A percentile compares a stretch with the other conserved stretches of the same genome.
These are phyloP conservation scores for Ciconia nigra DNA, from an alignment of 2,797 vertebrate genomes.

Conservation along the genomic window DNA sequence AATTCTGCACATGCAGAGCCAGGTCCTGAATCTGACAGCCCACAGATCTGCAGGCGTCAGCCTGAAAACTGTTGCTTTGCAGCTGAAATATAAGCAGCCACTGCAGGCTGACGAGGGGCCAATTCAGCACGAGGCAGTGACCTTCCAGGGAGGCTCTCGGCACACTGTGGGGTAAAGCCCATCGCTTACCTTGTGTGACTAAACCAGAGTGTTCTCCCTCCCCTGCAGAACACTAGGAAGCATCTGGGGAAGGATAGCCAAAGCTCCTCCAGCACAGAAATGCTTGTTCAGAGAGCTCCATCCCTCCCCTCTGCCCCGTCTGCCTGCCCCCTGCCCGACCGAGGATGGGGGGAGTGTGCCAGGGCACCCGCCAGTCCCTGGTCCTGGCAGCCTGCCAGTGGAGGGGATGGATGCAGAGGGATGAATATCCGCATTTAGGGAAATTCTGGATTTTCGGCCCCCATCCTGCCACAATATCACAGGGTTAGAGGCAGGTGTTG, in stretches of 20 bases:
- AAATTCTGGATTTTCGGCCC: background rate
- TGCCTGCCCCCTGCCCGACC: background rate
- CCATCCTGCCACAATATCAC: background rate
- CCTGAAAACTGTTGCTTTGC: constrained; percentile 3
- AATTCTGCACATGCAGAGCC: background rate
- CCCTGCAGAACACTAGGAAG: background rate
- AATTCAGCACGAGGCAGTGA: background rate
- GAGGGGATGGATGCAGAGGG: background rate
- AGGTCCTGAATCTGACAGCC: background rate
- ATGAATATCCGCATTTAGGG: background rate
- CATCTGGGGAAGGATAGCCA: background rate
- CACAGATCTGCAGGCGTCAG: background rate
- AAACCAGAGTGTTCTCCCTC: background rate
- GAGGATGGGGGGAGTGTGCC: background rate
- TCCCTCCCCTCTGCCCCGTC: background rate
- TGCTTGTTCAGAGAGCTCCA: background rate
- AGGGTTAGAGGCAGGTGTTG: background rate
- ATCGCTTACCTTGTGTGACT: background rate
- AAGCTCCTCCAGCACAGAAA: background rate
- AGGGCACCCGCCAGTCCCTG: background rate
- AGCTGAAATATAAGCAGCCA: constrained; percentile 23
- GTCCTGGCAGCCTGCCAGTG: background rate
- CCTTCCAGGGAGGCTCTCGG: background rate
- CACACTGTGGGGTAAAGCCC: background rate
- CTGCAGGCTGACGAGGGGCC: background rate